Conservation (phyloP, 1,140 invertebrate species). For the Pollicipes pollicipes region DNA sequence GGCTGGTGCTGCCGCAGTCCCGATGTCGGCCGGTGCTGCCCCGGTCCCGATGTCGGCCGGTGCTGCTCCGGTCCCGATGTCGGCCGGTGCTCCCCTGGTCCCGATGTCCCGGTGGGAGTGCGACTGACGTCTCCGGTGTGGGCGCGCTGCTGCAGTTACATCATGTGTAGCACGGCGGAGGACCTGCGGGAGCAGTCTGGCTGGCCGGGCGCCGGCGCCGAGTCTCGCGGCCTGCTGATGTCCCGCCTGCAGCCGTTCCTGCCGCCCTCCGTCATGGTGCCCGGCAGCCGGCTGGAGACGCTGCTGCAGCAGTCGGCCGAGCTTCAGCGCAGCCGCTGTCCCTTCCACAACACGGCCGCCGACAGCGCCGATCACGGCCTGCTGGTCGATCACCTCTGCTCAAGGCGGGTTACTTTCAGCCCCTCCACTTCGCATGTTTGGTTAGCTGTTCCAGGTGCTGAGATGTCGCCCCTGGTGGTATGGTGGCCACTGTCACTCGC, state of each 20-base stretch:
- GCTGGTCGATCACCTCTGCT: slow-evolving; percentile 74
- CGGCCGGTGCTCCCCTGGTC: no score
- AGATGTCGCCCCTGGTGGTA: slow-evolving; percentile 9
- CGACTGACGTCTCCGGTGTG: no score
- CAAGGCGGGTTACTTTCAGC: slow-evolving; percentile 39
- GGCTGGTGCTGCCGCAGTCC: no score
- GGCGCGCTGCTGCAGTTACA: slow-evolving; percentile 73
- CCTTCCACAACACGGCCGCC: slow-evolving; percentile 49
- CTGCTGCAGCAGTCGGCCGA: slow-evolving; percentile 80
- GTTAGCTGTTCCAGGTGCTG: slow-evolving; percentile 39
- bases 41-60: no score
- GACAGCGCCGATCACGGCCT: slow-evolving; percentile 42
- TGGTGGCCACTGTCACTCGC: no score
- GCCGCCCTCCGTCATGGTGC: slow-evolving; percentile 86
- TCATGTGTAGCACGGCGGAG: slow-evolving; percentile 66
- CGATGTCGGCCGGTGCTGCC: no score
- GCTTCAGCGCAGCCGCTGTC: slow-evolving; percentile 73
- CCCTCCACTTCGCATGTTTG: no score
- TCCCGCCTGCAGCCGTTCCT: slow-evolving; percentile 76
- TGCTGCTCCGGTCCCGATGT: no score
- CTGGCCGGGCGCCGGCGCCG: slow-evolving; percentile 65
- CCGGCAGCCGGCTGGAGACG: slow-evolving; percentile 59
- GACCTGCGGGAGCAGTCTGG: slow-evolving; percentile 40
- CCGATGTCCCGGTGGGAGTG: no score
- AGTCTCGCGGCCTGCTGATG: slow-evolving; percentile 61